Evolutionary conservation across 2,113 vertebrate species (phyloP).

Genomic region (Dascyllus trimaculatus): DNA sequence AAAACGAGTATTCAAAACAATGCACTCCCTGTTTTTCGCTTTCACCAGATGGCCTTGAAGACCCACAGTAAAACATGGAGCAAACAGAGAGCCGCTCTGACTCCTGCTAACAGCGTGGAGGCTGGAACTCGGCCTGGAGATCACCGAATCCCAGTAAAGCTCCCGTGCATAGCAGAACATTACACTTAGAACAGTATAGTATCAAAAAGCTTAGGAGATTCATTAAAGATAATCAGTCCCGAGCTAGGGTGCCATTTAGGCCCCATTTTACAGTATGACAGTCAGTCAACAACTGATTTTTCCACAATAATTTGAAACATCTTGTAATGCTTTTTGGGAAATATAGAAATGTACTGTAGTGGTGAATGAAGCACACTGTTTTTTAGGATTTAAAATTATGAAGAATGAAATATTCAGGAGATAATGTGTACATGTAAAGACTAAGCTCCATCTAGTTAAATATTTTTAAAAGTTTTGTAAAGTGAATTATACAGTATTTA

Average conservation of each 20-base stretch:
- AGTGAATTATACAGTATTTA: neutral
- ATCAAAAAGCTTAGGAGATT: neutral
- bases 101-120: constrained; percentile 30
- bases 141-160: constrained; percentile 32
- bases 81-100: constrained; percentile 21
- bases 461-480: no score
- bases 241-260: no score
- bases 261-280: neutral
- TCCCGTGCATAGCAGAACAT: constrained; percentile 53
- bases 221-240: neutral
- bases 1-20: constrained; percentile 10
- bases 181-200: neutral
- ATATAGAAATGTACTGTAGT: no score
- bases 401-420: no score
- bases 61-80: constrained; percentile 14
- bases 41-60: constrained; percentile 61
- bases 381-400: no score
- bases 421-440: neutral
- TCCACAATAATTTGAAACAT: no score
- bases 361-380: no score
- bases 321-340: no score
- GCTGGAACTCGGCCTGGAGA: constrained; percentile 4
- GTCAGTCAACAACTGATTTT: no score
- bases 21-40: constrained; percentile 17
- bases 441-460: neutral